Base-by-base conservation (phyloP, 1,140 invertebrate species). In the Triops longicaudatus region DNA sequence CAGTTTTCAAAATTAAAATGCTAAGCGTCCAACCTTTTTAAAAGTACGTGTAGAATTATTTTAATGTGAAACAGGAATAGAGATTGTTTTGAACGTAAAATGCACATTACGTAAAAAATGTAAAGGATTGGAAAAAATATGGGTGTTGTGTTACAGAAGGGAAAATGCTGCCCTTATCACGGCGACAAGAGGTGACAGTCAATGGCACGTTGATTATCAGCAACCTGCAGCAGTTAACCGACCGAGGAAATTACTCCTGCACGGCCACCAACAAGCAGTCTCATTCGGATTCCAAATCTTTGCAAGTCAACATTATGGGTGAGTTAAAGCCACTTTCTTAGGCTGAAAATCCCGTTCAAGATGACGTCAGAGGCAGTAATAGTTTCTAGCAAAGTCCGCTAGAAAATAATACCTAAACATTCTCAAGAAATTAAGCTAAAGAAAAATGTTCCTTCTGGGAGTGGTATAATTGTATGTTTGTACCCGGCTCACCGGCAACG, bases 171-270 rank as follows among this genome's bases (percentile, higher is more conserved):
- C 93, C 93, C 0, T 90, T 92, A 77, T 93, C 93, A 81, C 87
- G 94, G 79, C 86, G 92, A 10, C 93, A 95, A 81, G 90, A 91
- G 80, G 93, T 96, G 31, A 94, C 92, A 78, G 50, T 63, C 10
- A 90, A 92, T 81, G 92, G 92, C 7, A 90, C 90, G 0, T 85
- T 94, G 42, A 86, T 93, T 31, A 92, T 97, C 73, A 83, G 92
- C 26, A 87, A 88, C 41, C 90, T 93, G 79, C 91, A 93, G 82
- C 91, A 92, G 81, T 84, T 86, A 43, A 85, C 88, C 4, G 93
- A 94, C 83, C 89, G 90, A 1, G 93, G 92, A 2, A 91, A 91
- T 3, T 97, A 97, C 85, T 94, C 92, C 11, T 97, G 95, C 83
- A 92, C 93, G 79, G 94, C 94, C 0, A 89, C 90, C 76, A 96